Conservation (phyloP, 2,888 invertebrate genomes). For the Coecobrya sp. region DNA sequence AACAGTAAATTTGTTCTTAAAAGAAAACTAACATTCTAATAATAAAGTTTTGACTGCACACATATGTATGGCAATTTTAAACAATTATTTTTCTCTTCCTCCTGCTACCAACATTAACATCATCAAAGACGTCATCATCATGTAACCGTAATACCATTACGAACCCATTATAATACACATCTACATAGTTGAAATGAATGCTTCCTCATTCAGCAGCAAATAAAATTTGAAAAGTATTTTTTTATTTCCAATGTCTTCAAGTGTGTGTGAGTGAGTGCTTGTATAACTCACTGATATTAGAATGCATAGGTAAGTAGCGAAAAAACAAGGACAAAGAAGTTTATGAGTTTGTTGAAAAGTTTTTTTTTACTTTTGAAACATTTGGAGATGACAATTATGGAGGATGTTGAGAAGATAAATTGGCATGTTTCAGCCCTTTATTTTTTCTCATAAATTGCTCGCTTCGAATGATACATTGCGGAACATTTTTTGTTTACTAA, state of each 20-base stretch:
- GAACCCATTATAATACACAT: not conserved
- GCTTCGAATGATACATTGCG: constrained; percentile 21
- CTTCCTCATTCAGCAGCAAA: no score
- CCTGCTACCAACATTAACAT: not conserved
- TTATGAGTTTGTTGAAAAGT: constrained; percentile 62
- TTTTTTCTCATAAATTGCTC: constrained; percentile 51
- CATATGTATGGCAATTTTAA: not conserved
- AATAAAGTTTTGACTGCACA: constrained; percentile 6
- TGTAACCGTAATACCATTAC: not conserved
- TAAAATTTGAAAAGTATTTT: no score
- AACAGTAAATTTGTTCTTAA: not conserved
- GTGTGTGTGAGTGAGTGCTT: not conserved
- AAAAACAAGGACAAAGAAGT: not conserved
- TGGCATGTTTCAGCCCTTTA: not conserved
- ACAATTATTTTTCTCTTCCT: not conserved
- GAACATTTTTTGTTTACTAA: not conserved
- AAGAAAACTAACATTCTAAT: not conserved
- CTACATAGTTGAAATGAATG: not conserved
- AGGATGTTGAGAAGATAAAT: constrained; percentile 66
- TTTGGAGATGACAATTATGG: constrained; percentile 58
- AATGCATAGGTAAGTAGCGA: not conserved
- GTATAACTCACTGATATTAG: not conserved
- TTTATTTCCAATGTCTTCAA: no score
- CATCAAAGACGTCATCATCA: not conserved
- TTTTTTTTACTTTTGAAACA: constrained; percentile 51